phyloP scores from a whole-genome alignment of 1,140 invertebrate genomes.

The Dysdera silvatica region DNA sequence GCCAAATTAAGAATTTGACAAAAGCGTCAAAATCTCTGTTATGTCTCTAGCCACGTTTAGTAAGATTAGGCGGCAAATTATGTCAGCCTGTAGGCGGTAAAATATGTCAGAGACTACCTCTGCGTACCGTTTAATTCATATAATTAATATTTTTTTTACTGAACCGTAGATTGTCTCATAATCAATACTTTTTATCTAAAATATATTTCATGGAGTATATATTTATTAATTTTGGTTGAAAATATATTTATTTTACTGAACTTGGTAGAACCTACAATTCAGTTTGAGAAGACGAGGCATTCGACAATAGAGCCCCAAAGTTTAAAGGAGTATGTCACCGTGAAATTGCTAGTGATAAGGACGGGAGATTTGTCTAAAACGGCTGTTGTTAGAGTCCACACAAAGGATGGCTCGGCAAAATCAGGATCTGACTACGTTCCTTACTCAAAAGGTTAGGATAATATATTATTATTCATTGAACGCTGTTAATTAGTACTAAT shows the following conservation, averaged over 20 bases:
- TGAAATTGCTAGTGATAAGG: slow-evolving; percentile 42
- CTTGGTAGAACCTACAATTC: slow-evolving; percentile 41
- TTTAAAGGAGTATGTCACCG: slow-evolving; percentile 36
- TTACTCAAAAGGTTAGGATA: slow-evolving; percentile 41
- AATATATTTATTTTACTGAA: too few relatives aligned
- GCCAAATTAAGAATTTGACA: too few relatives aligned
- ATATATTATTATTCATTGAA: neutral
- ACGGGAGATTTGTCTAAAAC: slow-evolving; percentile 43
- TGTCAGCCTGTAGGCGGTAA: too few relatives aligned
- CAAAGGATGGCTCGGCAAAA: slow-evolving; percentile 46
- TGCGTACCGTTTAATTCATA: neutral
- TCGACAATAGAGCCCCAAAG: slow-evolving; percentile 43
- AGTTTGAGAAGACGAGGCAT: slow-evolving; percentile 39
- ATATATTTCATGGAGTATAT: neutral
- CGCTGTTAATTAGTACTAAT: too few relatives aligned
- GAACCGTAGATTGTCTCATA: neutral
- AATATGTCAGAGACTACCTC: too few relatives aligned
- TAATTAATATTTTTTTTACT: neutral
- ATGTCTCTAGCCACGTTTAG: too few relatives aligned
- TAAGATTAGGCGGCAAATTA: too few relatives aligned
- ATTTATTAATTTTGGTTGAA: neutral
- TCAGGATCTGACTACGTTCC: slow-evolving; percentile 45
- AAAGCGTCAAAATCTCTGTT: too few relatives aligned
- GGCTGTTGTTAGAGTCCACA: slow-evolving; percentile 43
- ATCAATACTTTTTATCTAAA: neutral